A percentile compares a stretch with the other conserved stretches of the same genome.
phyloP scores from a whole-genome alignment of 2,113 vertebrate genomes.

The Plectropomus leopardus region DNA sequence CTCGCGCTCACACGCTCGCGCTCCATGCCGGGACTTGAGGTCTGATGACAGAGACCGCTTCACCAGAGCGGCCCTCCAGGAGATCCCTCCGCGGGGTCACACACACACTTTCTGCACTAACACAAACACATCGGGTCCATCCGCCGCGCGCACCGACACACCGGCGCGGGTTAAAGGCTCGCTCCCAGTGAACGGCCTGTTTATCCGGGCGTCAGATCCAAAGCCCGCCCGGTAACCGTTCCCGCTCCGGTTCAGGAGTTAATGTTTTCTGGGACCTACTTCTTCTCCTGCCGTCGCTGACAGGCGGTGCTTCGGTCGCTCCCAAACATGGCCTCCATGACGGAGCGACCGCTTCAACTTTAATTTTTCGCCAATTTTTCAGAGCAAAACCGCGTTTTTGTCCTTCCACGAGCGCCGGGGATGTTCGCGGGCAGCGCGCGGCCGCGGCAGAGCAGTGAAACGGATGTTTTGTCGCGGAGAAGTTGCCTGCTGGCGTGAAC shows the following conservation, averaged over 20 bases:
- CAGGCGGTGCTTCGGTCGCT: slow-evolving; percentile 86
- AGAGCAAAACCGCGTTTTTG: slow-evolving; percentile 61
- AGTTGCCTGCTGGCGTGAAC: slow-evolving; percentile 75
- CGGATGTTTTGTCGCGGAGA: slow-evolving; percentile 71
- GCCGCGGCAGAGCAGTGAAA: slow-evolving; percentile 51
- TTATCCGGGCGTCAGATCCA: accelerated
- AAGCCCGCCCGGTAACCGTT: accelerated
- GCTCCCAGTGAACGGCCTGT: accelerated
- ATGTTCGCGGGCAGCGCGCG: slow-evolving; percentile 63
- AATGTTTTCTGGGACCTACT: slow-evolving; percentile 78
- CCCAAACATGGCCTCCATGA: slow-evolving; percentile 90
- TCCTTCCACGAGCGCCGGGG: slow-evolving; percentile 53
- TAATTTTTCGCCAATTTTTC: slow-evolving; percentile 80
- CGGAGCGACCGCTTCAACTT: slow-evolving; percentile 88
- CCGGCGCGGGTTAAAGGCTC: accelerated
- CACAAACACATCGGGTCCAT: slow-evolving; percentile 37
- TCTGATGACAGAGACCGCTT: slow-evolving; percentile 81
- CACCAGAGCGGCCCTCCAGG: slow-evolving; percentile 70
- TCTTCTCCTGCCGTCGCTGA: slow-evolving; percentile 80
- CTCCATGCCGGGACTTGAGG: slow-evolving; percentile 73
- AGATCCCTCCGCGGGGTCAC: slow-evolving; percentile 86
- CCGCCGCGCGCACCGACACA: background rate
- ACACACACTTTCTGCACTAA: slow-evolving; percentile 77
- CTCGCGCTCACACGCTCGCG: slow-evolving; percentile 28
- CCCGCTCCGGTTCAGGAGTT: background rate